Base-by-base conservation (phyloP, 37 sponge, comb jelly and placozoan species). In the Mnemiopsis leidyi region DNA sequence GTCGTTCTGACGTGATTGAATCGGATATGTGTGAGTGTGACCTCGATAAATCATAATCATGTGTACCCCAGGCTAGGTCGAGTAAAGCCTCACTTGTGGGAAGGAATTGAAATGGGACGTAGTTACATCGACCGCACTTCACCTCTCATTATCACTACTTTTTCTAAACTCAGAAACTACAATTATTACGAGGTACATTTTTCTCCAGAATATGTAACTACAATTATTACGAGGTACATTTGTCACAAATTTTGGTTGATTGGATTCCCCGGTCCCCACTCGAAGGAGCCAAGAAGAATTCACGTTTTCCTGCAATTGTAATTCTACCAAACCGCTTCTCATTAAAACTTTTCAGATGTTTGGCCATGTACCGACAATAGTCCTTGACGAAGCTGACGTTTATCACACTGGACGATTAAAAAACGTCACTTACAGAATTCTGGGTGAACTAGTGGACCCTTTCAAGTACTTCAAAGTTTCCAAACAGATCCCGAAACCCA, bases 61-160 rank as follows among this genome's bases (percentile, higher is more conserved):
- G n/a, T n/a, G 9, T 2, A 36, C 36, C 36, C 29, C 61, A 85
- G 90, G 48, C 36, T 85, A 85, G 90, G 90, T 1, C 18, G 25
- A 25, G 48, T 85, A 16, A 40, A 39, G 5, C 90, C 90, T 23
- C 61, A 85, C 30, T 29, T 85, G 39, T 85, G 90, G 90, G 90
- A 85, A 39, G 90, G 90, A 24, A 5, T 85, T 26, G 36, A 37
- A 3, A 37, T 39, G n/a, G 61, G 61, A 18, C 33, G 90, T 16
- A 85, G 90, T 39, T 85, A 85, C 29, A 37, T 85, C 0, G 90
- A 85, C 90, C 37, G 7, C 0, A 85, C 90, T 25, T 85, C 90
- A 85, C 90, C 90, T 85, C 35, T 85, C 39, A 85, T 85, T 25
- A 85, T 85, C 61, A 85, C 90, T 25, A 85, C 90, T n/a, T 40